Evolutionary conservation across 2,113 vertebrate genomes (phyloP), one percentile per base, ranked within the genome.

Genomic region (Phalacrocorax brasilianus): DNA sequence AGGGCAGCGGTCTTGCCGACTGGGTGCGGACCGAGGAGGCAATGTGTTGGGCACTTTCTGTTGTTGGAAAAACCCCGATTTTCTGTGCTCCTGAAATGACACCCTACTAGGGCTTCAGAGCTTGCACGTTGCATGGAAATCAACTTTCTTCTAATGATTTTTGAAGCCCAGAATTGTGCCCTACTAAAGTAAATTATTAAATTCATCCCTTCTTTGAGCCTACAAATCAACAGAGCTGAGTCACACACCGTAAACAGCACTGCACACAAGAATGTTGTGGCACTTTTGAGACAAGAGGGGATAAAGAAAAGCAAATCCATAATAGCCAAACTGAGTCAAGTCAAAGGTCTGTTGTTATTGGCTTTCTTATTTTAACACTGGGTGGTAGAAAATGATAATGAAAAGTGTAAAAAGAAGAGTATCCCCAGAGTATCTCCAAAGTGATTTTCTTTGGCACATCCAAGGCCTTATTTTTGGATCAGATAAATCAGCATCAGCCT

Each of bases 101-200:
- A 33, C 7, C 1, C 4, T 20, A 8, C 9, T 49, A 35, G 9
- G 20, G 5, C 14, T 76, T 78, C 35, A 21, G 42, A 65, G 4
- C 8, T 70, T 32, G 5, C 8, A 70, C 0, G 0, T 2, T n/a
- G 5, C 8, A 45, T 9, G 8, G n/a, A 67, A 89, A 81, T 19
- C 23, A 27, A 18, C 11, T 14, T 66, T 75, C 28, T 88, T 65
- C 5, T 80, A 12, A 5, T 14, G 21, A 38, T 62, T 83, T 88
- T 70, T 73, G 9, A 8, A 62, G 38, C 7, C 14, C 14, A 7
- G 2, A 19, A 61, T 21, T 66, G 18, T 50, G 20, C 1, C 20
- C 6, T 12, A 2, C 6, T 71, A 21, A 38, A 49, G 4, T 4
- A 45, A 87, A 6, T 20, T 55, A 32, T 42, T 8, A 66, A 44